Evolutionary conservation across 2,888 invertebrate species (phyloP).

Genomic region (Suillia variegata): DNA sequence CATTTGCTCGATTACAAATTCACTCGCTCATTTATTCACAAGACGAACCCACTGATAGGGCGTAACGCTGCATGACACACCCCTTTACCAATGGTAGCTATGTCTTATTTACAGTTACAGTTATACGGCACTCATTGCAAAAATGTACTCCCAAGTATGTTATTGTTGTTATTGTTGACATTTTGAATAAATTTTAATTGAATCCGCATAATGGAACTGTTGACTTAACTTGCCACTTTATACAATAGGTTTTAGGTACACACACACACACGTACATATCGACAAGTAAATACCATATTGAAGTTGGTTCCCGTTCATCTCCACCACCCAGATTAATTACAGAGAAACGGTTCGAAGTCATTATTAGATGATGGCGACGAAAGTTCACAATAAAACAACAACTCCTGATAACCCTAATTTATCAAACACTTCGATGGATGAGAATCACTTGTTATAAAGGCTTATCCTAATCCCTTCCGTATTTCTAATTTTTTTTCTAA

Average conservation of each 20-base stretch:
- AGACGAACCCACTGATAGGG: constrained; percentile 27
- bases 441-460: too few species aligned
- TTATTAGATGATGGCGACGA: too few species aligned
- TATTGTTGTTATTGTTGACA: constrained; percentile 51
- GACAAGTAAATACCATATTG: too few species aligned
- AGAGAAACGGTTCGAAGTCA: too few species aligned
- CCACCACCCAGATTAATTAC: too few species aligned
- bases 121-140: constrained; percentile 20
- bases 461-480: too few species aligned
- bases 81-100: constrained; percentile 48
- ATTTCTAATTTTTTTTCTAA: too few species aligned
- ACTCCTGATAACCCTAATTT: too few species aligned
- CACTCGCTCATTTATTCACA: not conserved
- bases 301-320: too few species aligned
- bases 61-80: constrained; percentile 42
- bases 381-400: too few species aligned
- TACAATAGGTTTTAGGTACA: constrained; percentile 45
- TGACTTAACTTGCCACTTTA: constrained; percentile 59
- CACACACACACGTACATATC: constrained; percentile 17
- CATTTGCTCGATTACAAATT: not conserved
- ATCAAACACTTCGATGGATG: too few species aligned
- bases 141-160: constrained; percentile 12
- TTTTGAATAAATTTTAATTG: constrained; percentile 60
- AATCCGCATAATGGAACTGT: constrained; percentile 57
- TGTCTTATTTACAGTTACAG: constrained; percentile 11